Conservation (phyloP, 1,140 invertebrate genomes). For the Drosophila insularis region DNA sequence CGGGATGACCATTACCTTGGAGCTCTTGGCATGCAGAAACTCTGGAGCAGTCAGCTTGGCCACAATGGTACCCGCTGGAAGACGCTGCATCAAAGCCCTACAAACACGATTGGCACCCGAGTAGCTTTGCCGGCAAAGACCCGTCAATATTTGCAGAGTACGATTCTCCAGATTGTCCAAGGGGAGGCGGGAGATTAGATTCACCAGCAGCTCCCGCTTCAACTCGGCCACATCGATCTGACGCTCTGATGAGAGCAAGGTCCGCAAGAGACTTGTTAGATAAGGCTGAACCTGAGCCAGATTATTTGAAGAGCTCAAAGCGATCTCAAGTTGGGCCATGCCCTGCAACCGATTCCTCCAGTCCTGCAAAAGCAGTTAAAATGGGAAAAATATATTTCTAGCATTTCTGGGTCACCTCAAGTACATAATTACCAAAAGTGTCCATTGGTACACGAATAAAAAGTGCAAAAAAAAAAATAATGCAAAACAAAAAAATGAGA, state of each 20-base stretch:
- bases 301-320: constrained; percentile 83
- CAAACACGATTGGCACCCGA: constrained; percentile 85
- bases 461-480: neutral
- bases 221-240: constrained; percentile 76
- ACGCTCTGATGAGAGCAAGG: constrained; percentile 83
- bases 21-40: constrained; percentile 86
- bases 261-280: constrained; percentile 86
- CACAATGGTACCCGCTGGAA: constrained; percentile 86
- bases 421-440: constrained; percentile 28
- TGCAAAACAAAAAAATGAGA: neutral
- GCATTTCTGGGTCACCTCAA: constrained; percentile 26
- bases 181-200: constrained; percentile 77
- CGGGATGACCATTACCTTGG: constrained; percentile 82
- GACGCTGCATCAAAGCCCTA: constrained; percentile 86
- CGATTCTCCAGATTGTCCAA: constrained; percentile 81
- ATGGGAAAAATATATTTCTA: constrained; percentile 25
- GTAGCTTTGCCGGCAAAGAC: constrained; percentile 85
- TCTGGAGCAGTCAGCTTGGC: constrained; percentile 85
- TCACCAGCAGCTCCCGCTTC: constrained; percentile 71
- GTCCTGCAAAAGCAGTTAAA: constrained; percentile 78
- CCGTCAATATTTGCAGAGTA: constrained; percentile 84
- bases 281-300: constrained; percentile 84
- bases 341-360: constrained; percentile 85
- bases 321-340: constrained; percentile 84
- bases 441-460: constrained; percentile 24